These are phyloP conservation scores for Euplexia lucipara DNA, from an alignment of 2,888 invertebrate genomes.

Conservation along the genomic window DNA sequence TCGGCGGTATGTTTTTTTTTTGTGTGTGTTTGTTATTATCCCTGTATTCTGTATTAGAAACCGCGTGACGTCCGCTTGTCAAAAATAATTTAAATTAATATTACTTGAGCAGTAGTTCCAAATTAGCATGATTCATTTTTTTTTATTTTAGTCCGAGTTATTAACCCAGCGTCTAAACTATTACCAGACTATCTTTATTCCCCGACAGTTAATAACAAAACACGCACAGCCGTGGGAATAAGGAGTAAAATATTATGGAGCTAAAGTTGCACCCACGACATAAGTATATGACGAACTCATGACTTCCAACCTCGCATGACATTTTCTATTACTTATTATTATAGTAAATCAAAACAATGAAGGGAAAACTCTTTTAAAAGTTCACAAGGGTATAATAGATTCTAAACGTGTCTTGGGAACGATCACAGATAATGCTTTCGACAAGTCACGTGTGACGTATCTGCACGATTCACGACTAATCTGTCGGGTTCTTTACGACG, in stretches of 20 bases:
- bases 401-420: constrained; percentile 38
- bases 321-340: constrained; percentile 14
- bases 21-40: too few species aligned
- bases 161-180: background rate
- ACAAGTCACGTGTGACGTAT: constrained; percentile 26
- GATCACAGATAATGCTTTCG: constrained; percentile 28
- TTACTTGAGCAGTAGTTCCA: background rate
- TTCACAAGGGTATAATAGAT: constrained; percentile 48
- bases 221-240: background rate
- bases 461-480: constrained; percentile 44
- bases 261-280: constrained; percentile 1
- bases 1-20: too few species aligned
- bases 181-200: background rate
- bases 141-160: background rate
- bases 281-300: too few species aligned
- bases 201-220: background rate
- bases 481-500: constrained; percentile 20
- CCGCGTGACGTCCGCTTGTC: too few species aligned
- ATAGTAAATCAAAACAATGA: constrained; percentile 23
- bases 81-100: too few species aligned
- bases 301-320: constrained; percentile 13
- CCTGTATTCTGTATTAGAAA: too few species aligned
- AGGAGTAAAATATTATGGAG: background rate
- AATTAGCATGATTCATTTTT: background rate
- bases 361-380: constrained; percentile 26